Conservation (phyloP, 2,113 vertebrate genomes). For the Tapirus terrestris region DNA sequence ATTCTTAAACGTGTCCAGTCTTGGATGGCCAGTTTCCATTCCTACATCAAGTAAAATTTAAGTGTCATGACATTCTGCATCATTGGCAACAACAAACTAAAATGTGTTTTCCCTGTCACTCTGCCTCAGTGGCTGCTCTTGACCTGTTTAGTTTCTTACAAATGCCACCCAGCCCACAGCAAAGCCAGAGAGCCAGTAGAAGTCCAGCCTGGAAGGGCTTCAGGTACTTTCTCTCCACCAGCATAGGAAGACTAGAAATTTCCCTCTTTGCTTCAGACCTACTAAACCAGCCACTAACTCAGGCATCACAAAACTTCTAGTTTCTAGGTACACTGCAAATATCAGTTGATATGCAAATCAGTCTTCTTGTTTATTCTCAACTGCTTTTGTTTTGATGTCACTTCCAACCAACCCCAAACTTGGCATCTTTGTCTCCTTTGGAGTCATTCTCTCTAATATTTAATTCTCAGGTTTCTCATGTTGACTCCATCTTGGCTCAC, state of each 20-base stretch:
- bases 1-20: background rate
- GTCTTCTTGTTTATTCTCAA: background rate
- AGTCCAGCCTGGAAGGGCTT: background rate
- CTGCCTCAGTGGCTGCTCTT: background rate
- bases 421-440: background rate
- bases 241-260: background rate
- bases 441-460: slow-evolving; percentile 15
- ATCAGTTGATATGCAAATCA: background rate
- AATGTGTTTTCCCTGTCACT: background rate
- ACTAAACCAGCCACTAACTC: background rate
- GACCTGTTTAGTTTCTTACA: background rate
- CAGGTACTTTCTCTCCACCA: background rate
- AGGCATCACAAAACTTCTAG: background rate
- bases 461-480: background rate
- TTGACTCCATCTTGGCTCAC: background rate
- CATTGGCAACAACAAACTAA: slow-evolving; percentile 23
- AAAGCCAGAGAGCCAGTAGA: background rate
- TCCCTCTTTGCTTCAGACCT: background rate
- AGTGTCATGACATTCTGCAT: background rate
- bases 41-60: background rate
- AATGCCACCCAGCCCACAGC: background rate
- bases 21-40: background rate
- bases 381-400: background rate
- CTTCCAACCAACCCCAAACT: background rate
- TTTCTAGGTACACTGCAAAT: background rate